A percentile compares a stretch with the other conserved stretches of the same genome.
phyloP scores from a whole-genome alignment of 2,797 vertebrate genomes.

The Pipistrellus pipistrellus region DNA sequence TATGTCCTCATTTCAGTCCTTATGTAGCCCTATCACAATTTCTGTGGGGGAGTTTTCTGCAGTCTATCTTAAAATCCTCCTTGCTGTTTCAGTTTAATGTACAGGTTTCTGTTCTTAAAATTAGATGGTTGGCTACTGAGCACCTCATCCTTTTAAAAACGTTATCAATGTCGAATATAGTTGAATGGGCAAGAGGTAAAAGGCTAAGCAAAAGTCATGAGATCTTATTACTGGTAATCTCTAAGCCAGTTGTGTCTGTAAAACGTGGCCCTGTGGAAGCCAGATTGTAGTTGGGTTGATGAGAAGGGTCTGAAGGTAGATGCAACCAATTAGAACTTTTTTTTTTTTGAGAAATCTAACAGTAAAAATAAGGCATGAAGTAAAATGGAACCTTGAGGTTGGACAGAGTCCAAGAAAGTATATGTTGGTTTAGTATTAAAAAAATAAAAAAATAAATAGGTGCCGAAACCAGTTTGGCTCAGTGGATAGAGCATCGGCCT shows the following conservation, averaged over 20 bases:
- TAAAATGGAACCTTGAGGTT: not conserved
- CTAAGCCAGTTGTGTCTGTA: not conserved
- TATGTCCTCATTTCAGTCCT: slow-evolving; percentile 1
- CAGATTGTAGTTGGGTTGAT: not conserved
- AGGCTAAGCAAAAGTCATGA: not conserved
- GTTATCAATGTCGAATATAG: not conserved
- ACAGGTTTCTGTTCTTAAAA: slow-evolving; percentile 37
- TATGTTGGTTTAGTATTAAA: not conserved
- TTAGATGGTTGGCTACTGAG: slow-evolving; percentile 1
- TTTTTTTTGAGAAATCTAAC: slow-evolving; percentile 6
- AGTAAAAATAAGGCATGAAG: slow-evolving; percentile 29
- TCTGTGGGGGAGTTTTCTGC: not conserved
- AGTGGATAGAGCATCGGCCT: too few species aligned
- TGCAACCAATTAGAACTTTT: not conserved
- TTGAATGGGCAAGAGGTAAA: not conserved
- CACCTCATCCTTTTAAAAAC: not conserved
- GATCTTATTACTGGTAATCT: not conserved
- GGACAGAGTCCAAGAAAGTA: slow-evolving; percentile 16
- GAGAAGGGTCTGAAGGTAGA: not conserved
- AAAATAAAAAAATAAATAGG: not conserved
- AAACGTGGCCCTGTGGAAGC: not conserved
- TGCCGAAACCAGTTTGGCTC: too few species aligned
- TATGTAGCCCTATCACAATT: not conserved
- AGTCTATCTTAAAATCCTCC: not conserved
- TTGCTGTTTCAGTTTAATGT: slow-evolving; percentile 23